Evolutionary conservation across 1,140 invertebrate genomes (phyloP).

Genomic region (Aphaenogaster ashmeadi): DNA sequence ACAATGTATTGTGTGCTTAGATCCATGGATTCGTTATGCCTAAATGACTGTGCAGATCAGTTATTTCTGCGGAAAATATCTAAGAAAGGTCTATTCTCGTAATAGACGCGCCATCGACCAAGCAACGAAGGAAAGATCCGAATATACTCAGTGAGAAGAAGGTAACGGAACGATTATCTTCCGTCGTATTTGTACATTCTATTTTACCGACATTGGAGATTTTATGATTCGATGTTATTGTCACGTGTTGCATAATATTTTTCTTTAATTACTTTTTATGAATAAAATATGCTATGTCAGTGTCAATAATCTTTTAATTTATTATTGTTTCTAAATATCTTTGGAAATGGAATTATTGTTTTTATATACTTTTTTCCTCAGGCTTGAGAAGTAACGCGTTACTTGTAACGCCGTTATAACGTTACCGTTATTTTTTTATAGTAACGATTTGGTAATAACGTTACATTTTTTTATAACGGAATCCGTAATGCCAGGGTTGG

Average conservation of each 20-base stretch:
- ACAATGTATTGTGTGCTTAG: neutral
- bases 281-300: neutral
- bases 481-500: too few relatives aligned
- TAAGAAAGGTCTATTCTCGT: neutral
- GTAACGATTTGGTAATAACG: too few relatives aligned
- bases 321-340: neutral
- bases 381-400: too few relatives aligned
- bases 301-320: neutral
- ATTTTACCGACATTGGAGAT: slow-evolving; percentile 25
- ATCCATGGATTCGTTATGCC: neutral
- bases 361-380: neutral
- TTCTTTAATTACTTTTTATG: neutral
- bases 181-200: slow-evolving; percentile 23
- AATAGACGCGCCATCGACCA: slow-evolving; percentile 41
- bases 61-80: neutral
- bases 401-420: too few relatives aligned
- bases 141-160: neutral
- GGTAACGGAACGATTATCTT: slow-evolving; percentile 28
- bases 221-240: slow-evolving; percentile 35
- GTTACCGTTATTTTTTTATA: too few relatives aligned
- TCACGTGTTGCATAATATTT: neutral
- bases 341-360: neutral
- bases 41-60: neutral
- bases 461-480: too few relatives aligned
- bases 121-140: slow-evolving; percentile 20